A percentile compares a stretch with the other conserved stretches of the same genome.
phyloP scores from a whole-genome alignment of 1,140 invertebrate genomes.

The Trachelipus rathkii region DNA sequence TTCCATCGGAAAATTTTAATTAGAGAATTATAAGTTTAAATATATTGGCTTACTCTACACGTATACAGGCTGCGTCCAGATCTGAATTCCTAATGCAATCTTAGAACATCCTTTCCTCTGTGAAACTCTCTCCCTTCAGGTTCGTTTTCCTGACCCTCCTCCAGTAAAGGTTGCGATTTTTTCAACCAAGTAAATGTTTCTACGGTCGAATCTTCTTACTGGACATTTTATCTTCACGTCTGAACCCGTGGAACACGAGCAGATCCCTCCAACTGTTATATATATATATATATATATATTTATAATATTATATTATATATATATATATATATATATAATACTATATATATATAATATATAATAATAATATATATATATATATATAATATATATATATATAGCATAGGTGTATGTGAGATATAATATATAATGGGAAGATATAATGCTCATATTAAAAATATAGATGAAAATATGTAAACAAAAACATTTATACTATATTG shows the following conservation, averaged over 20 bases:
- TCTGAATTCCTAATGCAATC: constrained; percentile 71
- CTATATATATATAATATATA: no score
- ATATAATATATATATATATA: no score
- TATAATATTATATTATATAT: no score
- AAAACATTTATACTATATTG: no score
- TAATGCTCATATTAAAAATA: no score
- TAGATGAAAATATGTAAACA: no score
- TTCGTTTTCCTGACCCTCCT: constrained; percentile 58
- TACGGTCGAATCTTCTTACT: constrained; percentile 67
- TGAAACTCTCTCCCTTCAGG: constrained; percentile 61
- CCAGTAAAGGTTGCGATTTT: constrained; percentile 49
- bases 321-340: no score
- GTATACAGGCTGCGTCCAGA: constrained; percentile 73
- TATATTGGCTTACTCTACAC: constrained; percentile 61
- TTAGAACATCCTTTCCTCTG: constrained; percentile 76
- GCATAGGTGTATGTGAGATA: no score
- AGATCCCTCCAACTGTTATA: constrained; percentile 67
- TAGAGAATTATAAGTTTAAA: no score
- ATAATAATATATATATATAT: no score
- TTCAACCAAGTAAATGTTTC: constrained; percentile 39
- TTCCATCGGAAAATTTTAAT: no score
- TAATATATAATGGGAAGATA: no score
- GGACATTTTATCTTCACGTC: constrained; percentile 84
- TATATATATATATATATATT: background rate
- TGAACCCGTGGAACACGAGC: constrained; percentile 82